Evolutionary conservation across 2,797 vertebrate genomes (phyloP).

Genomic region (Falco concolor): DNA sequence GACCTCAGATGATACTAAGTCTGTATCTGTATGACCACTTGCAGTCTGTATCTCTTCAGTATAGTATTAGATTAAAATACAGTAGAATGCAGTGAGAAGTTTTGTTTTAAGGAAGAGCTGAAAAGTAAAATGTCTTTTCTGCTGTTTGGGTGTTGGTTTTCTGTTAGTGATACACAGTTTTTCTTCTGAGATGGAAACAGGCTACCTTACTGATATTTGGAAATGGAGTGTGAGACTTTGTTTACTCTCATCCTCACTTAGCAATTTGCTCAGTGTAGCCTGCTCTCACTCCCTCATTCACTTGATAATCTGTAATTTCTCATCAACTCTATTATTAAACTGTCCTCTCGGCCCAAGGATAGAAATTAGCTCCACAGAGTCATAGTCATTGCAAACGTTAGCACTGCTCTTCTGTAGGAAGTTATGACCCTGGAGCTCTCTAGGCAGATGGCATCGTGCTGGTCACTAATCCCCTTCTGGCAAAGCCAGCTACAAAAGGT

Average conservation of each 20-base stretch:
- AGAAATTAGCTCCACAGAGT: neutral
- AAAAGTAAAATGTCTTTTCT: neutral
- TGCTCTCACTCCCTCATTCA: neutral
- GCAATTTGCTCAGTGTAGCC: neutral
- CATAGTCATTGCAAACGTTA: neutral
- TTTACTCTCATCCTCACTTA: neutral
- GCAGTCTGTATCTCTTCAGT: neutral
- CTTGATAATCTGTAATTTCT: neutral
- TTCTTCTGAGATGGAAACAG: neutral
- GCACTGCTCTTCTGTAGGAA: neutral
- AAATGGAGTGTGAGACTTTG: neutral
- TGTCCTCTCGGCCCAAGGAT: neutral
- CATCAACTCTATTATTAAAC: neutral
- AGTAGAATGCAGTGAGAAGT: neutral
- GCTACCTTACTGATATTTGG: neutral
- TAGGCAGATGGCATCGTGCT: neutral
- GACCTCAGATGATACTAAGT: neutral
- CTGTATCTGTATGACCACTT: neutral
- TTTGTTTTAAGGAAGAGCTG: neutral
- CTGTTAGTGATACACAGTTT: neutral
- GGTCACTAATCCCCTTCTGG: neutral
- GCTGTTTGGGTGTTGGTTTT: neutral
- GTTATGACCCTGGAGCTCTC: neutral
- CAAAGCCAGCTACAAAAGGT: neutral
- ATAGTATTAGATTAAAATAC: neutral